phyloP scores from a whole-genome alignment of 2,797 vertebrate genomes.

The Scarus forsteni region DNA sequence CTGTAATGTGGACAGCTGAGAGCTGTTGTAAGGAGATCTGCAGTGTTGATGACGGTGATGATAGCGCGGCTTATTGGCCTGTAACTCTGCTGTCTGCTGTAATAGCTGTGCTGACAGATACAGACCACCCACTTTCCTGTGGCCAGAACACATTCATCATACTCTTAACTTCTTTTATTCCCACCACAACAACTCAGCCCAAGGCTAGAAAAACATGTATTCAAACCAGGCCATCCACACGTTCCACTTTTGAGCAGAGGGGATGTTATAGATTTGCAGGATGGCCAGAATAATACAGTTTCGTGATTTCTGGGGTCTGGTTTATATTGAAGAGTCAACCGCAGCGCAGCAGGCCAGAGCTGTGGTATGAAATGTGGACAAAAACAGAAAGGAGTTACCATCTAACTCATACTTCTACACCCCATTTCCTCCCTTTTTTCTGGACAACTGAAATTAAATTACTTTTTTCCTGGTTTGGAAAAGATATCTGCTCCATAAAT shows the following conservation, averaged over 20 bases:
- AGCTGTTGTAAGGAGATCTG: constrained; percentile 77
- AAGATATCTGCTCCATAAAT: background rate
- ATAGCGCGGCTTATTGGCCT: constrained; percentile 80
- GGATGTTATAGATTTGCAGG: constrained; percentile 75
- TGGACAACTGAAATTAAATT: constrained; percentile 30
- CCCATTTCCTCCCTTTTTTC: constrained; percentile 21
- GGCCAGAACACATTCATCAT: constrained; percentile 78
- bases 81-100: constrained; percentile 78
- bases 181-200: constrained; percentile 50
- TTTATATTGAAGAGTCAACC: constrained; percentile 62
- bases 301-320: constrained; percentile 63
- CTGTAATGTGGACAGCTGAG: constrained; percentile 75
- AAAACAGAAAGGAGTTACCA: constrained; percentile 30
- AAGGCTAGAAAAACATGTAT: constrained; percentile 63
- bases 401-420: constrained; percentile 30
- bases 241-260: constrained; percentile 44
- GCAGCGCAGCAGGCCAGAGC: constrained; percentile 50
- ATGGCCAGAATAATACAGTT: constrained; percentile 63
- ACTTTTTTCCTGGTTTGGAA: background rate
- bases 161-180: constrained; percentile 38
- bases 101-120: constrained; percentile 77
- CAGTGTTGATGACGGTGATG: constrained; percentile 78
- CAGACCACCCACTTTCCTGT: constrained; percentile 79
- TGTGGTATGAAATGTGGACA: constrained; percentile 57
- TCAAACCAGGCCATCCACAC: constrained; percentile 50